Evolutionary conservation across 2,888 invertebrate species (phyloP), one percentile per base, ranked within the genome.

Genomic region (Phasia obesa): DNA sequence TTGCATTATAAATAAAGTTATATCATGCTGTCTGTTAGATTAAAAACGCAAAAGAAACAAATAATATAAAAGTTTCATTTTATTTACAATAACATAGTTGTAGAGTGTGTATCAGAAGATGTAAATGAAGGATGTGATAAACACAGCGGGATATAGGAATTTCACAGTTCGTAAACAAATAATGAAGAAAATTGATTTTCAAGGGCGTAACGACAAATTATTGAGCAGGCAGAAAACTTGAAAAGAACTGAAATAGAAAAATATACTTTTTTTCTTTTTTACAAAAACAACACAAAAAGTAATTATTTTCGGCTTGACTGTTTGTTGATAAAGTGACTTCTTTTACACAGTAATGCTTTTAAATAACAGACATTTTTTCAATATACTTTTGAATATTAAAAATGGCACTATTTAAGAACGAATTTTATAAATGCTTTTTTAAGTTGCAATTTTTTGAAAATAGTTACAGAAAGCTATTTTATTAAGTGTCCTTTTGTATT

Each of bases 171-270:
- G 64, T 57, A 81, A 81, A 57, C 49, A 81, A 75, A 57, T 81
- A 81, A 81, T 64, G 70, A 69, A 75, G 75, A 75, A 75, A 64
- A 75, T 75, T 81, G 69, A 59, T 70, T 75, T 75, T 75, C 80
- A 81, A 75, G 80, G 70, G 70, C 75, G 80, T 65, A 57, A 75
- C 60, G 42, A 47, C 44, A 65, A 64, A 35, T 25, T 65, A 55
- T 57, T 7, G 55, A 65, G 57, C 19, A 65, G 57, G 11, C 51
- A 67, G 60, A 60, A 51, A 67, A 76, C 57, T 75, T 44, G 21
- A 51, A 71, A 64, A 38, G 73, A 49, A 31, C 38, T 38, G 55
- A 64, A 57, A 65, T 59, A 17, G 13, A 25, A 44, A 55, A 42
- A n/a, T n/a, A n/a, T n/a, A n/a, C n/a, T n/a, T n/a, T n/a, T n/a